Evolutionary conservation across 2,888 invertebrate genomes (phyloP), one percentile per base, ranked within the genome.

Genomic region (Diplolepis rosae): DNA sequence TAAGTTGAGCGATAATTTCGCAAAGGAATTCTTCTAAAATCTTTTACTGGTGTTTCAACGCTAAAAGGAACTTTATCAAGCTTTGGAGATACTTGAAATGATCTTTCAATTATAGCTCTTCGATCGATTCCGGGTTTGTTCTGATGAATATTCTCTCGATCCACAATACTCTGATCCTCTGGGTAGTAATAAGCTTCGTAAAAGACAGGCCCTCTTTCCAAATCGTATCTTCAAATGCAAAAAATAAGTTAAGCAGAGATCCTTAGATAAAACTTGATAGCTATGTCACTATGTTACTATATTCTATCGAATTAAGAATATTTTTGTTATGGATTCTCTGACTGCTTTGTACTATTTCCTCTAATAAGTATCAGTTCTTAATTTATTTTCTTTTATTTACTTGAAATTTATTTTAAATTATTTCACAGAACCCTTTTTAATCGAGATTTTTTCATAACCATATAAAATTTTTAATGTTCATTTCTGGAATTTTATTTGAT

Each of bases 111-210:
- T 18, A 35, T 7, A 13, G 15, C 35, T 35, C 35, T 22, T n/a
- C 56, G 13, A 22, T 48, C 22, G 15, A 22, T 9, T 11, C 22
- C 22, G 32, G 13, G 13, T 22, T 35, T 32, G 6, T 13, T n/a
- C 24, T 39, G 24, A 24, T 27, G n/a, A 27, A 61, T 24, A 4
- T 24, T 22, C 1, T 39, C 13, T 27, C 24, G 24, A 39, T 15
- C 24, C 3, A 39, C 39, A 11, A 35, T 2, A 24, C 27, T 61
- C 39, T 42, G 61, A 24, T 61, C 27, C 24, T 42, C 61, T 1
- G 61, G 61, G 27, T 61, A 61, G 24, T 61, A 61, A 42, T 35
- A 61, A 7, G 61, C 61, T n/a, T 61, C 61, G 39, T 61, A 61
- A 39, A 61, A 61, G 1, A 61, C 61, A 1, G 61, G 61, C 4